Evolutionary conservation across 2,113 vertebrate genomes (phyloP).

Genomic region (Nesoenas mayeri): DNA sequence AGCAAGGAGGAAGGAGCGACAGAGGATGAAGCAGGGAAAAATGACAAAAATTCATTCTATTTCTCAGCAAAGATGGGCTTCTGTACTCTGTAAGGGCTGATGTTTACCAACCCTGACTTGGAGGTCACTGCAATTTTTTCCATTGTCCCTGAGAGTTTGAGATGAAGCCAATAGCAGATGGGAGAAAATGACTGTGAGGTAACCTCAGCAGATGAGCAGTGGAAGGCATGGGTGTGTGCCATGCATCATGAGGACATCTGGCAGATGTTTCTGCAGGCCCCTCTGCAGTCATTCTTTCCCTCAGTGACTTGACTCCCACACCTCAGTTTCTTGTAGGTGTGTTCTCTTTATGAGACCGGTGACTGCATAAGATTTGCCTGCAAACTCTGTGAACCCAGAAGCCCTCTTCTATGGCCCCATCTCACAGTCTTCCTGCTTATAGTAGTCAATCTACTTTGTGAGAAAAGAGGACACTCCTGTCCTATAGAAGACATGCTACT

Average conservation of each 20-base stretch:
- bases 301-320: not conserved
- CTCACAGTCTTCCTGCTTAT: not conserved
- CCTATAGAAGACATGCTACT: not conserved
- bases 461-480: not conserved
- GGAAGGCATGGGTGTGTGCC: constrained; percentile 1
- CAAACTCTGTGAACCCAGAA: not conserved
- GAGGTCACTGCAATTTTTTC: not conserved
- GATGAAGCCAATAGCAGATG: not conserved
- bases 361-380: not conserved
- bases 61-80: not conserved
- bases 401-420: not conserved
- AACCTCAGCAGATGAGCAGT: not conserved
- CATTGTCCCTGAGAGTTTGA: not conserved
- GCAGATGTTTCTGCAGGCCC: not conserved
- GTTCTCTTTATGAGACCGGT: not conserved
- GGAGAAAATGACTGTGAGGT: not conserved
- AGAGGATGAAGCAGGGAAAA: not conserved
- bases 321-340: not conserved
- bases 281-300: constrained; percentile 36
- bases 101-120: not conserved
- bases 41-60: not conserved
- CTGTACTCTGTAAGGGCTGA: not conserved
- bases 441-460: not conserved
- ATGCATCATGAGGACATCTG: not conserved
- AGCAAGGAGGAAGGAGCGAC: not conserved